Evolutionary conservation across 2,888 invertebrate genomes (phyloP), one percentile per base, ranked within the genome.

Genomic region (Molorchus minor): DNA sequence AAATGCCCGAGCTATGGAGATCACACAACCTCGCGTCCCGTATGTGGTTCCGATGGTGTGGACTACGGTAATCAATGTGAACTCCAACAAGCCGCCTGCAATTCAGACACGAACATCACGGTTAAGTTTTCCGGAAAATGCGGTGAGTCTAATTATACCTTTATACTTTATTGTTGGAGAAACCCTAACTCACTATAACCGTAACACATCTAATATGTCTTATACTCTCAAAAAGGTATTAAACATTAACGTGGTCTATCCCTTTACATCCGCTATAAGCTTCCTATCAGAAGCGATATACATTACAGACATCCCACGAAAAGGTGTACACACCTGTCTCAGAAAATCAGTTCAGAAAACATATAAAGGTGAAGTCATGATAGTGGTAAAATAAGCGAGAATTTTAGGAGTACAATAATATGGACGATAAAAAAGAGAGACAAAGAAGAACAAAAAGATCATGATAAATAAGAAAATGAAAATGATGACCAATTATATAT

Each of bases 1-100:
- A 86, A 87, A 62, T 94, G 94, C 77, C 91, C 91, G 54, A 88
- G 86, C 78, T 92, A 91, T 81, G 93, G 93, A 3, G 93, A 94
- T 82, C 91, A 91, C 81, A 86, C 88, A 67, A 90, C 89, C 58
- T 90, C 91, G 29, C 83, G 88, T 53, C 89, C 92, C 0, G 88
- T 95, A 43, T 95, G 95, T 80, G 92, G 93, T 78, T 84, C 88
- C 75, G 93, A 96, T 82, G 93, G 92, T 5, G 83, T 86, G 63
- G 93, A 94, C 77, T 96, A 96, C 80, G 85, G 86, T 57, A 93
- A 91, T 76, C 89, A 91, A 70, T 96, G 96, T 83, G 90, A 93
- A 77, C 85, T 96, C 82, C 87, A 91, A 72, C 85, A 88, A 66
- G 87, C 89, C 45, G 90, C 94, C 8, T 96, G 96, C 81, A 85